phyloP scores from a whole-genome alignment of 2,888 invertebrate species.

The Megaustenia siamemsis region DNA sequence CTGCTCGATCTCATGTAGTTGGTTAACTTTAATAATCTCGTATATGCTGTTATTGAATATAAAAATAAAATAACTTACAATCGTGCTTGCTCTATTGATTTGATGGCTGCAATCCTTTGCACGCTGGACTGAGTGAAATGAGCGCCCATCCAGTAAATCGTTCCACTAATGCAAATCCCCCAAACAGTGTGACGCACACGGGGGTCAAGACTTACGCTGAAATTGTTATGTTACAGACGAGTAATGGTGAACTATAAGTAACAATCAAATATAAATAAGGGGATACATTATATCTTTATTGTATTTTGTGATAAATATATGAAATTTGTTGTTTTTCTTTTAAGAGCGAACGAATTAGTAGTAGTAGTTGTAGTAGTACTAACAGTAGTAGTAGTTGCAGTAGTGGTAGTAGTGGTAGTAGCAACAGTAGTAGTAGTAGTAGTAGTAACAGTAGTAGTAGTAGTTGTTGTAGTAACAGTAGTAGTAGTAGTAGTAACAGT shows the following conservation, averaged over 20 bases:
- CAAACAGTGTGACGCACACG: constrained; percentile 63
- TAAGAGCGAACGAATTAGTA: background rate
- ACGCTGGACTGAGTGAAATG: constrained; percentile 63
- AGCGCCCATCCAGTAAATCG: constrained; percentile 61
- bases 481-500: background rate
- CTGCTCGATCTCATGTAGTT: too few species aligned
- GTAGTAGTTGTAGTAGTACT: background rate
- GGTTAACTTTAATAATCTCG: too few species aligned
- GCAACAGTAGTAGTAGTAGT: background rate
- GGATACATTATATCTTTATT: too few species aligned
- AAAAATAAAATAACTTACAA: constrained; percentile 59
- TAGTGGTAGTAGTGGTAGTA: background rate
- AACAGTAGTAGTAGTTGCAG: too few species aligned
- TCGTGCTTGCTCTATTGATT: constrained; percentile 56
- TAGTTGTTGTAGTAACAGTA: too few species aligned
- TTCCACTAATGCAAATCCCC: constrained; percentile 58
- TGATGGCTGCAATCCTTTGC: constrained; percentile 63
- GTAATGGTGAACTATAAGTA: too few species aligned
- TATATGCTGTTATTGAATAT: too few species aligned
- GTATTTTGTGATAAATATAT: too few species aligned
- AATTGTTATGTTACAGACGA: too few species aligned
- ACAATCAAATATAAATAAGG: too few species aligned
- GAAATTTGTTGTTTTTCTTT: too few species aligned
- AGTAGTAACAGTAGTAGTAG: constrained; percentile 4
- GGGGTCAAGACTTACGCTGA: constrained; percentile 58